These are phyloP conservation scores for Brachyptera putata DNA, from an alignment of 2,888 invertebrate genomes.

Conservation along the genomic window DNA sequence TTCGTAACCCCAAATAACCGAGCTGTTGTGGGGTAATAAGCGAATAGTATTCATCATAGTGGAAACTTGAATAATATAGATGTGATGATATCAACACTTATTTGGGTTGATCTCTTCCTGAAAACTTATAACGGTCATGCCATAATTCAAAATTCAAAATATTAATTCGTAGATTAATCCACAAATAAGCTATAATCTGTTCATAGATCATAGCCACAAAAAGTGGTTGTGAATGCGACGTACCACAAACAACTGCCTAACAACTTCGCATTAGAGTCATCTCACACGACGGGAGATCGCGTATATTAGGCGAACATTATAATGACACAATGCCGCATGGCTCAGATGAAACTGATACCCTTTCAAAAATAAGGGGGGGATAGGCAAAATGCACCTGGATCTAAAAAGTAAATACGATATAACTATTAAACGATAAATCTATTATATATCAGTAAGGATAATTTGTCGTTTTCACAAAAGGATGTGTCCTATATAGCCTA, in stretches of 20 bases:
- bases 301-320: slow-evolving; percentile 1
- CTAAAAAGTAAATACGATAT: slow-evolving; percentile 2
- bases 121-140: no score
- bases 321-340: slow-evolving; percentile 2
- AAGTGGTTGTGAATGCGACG: slow-evolving; percentile 6
- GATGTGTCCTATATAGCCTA: neutral
- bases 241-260: neutral
- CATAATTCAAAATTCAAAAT: no score
- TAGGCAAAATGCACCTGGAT: slow-evolving; percentile 11
- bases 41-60: no score
- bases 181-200: neutral
- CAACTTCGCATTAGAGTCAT: slow-evolving; percentile 11
- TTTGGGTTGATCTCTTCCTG: no score
- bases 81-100: no score
- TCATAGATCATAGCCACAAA: slow-evolving; percentile 6
- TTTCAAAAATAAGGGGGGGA: neutral
- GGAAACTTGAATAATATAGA: no score
- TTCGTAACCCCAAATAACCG: no score
- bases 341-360: slow-evolving; percentile 15
- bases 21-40: no score
- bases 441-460: slow-evolving; percentile 11
- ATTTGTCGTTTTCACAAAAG: slow-evolving; percentile 13
- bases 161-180: neutral
- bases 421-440: slow-evolving; percentile 3
- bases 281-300: slow-evolving; percentile 8